Evolutionary conservation across 2,888 invertebrate genomes (phyloP).

Genomic region (Acanthosoma haemorrhoidale): DNA sequence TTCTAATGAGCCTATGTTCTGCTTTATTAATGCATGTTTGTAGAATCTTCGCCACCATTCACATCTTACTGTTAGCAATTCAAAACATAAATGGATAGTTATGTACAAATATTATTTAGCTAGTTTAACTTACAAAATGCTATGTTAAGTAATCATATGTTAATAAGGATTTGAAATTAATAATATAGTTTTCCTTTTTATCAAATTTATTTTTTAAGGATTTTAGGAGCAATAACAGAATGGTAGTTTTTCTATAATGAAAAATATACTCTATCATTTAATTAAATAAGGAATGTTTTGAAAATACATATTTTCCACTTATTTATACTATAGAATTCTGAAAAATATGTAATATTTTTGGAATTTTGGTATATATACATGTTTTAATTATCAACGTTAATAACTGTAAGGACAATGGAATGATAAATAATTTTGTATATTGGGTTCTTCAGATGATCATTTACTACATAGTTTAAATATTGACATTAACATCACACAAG

Average conservation of each 20-base stretch:
- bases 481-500: conserved; percentile 30
- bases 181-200: not conserved
- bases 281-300: conserved; percentile 11
- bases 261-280: not conserved
- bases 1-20: no score
- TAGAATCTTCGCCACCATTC: no score
- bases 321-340: conserved; percentile 21
- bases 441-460: not conserved
- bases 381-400: not conserved
- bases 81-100: no score
- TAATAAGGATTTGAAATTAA: not conserved
- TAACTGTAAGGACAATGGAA: conserved; percentile 14
- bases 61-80: no score
- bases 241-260: conserved; percentile 21
- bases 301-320: conserved; percentile 19
- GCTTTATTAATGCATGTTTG: no score
- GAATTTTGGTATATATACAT: conserved; percentile 16
- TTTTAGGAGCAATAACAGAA: conserved; percentile 18
- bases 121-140: no score
- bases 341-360: conserved; percentile 26
- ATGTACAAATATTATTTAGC: no score
- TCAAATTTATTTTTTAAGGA: conserved; percentile 5
- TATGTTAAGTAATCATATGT: not conserved
- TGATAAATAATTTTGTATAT: conserved; percentile 13
- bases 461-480: conserved; percentile 16